A percentile compares a stretch with the other conserved stretches of the same genome.
Conservation (phyloP, 2,888 invertebrate genomes). For the Sicus ferrugineus region DNA sequence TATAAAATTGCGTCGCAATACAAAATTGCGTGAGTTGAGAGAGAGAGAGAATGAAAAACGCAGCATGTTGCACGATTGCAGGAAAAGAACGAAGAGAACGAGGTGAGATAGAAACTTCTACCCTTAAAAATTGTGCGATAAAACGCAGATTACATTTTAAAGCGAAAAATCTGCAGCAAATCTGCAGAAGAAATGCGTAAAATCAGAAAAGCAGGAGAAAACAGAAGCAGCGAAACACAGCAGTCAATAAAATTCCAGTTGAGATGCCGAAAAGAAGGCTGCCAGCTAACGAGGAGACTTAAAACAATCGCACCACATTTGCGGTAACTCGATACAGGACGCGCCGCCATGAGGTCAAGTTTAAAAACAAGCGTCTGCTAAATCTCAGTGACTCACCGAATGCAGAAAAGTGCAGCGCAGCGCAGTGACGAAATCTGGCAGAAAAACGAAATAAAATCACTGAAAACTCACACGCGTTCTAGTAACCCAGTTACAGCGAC, state of each 20-base stretch:
- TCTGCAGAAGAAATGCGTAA: background rate
- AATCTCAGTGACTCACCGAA: background rate
- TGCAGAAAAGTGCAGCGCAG: too few species aligned
- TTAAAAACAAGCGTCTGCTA: background rate
- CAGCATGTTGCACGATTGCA: background rate
- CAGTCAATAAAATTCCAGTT: background rate
- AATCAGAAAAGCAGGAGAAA: background rate
- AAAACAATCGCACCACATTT: background rate
- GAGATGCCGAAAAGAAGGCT: background rate
- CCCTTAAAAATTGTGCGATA: background rate
- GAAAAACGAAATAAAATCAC: background rate
- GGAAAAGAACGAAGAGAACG: background rate
- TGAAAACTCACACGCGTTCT: background rate
- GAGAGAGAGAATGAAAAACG: background rate
- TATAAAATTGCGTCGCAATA: too few species aligned
- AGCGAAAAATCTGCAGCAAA: background rate
- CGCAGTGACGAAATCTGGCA: too few species aligned
- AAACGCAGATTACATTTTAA: background rate
- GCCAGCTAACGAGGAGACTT: background rate
- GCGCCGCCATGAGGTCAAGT: background rate
- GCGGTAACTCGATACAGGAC: background rate
- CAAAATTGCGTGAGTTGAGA: too few species aligned
- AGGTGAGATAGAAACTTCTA: background rate
- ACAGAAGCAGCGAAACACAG: background rate
- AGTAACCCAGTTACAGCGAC: constrained; percentile 13